Conservation (phyloP, 2,888 invertebrate species). For the Phlogophora meticulosa region DNA sequence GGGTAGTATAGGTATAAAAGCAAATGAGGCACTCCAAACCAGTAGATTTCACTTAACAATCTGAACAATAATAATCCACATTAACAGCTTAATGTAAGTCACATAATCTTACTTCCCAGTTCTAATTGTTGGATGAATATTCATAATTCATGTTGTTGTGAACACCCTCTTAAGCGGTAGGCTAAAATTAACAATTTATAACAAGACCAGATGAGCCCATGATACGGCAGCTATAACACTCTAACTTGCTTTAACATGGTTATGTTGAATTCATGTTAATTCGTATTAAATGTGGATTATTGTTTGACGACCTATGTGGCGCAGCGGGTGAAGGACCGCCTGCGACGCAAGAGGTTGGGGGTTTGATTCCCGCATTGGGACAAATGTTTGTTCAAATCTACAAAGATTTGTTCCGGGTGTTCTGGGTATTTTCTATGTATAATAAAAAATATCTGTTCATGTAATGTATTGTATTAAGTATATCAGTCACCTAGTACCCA, state of each 20-base stretch:
- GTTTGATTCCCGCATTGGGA: too few relatives aligned
- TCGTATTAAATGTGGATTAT: conserved; percentile 11
- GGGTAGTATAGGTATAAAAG: not conserved
- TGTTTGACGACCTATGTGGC: too few relatives aligned
- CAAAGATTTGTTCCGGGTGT: too few relatives aligned
- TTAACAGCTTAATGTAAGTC: conserved; percentile 24
- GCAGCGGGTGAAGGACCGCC: too few relatives aligned
- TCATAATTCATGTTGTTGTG: conserved; percentile 39
- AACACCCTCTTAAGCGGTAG: conserved; percentile 10
- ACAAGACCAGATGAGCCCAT: conserved; percentile 15
- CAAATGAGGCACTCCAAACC: not conserved
- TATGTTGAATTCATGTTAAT: conserved; percentile 24
- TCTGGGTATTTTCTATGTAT: too few relatives aligned
- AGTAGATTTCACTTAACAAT: conserved; percentile 6
- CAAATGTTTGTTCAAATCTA: too few relatives aligned
- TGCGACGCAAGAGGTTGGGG: too few relatives aligned
- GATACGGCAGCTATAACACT: conserved; percentile 21
- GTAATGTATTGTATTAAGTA: too few relatives aligned
- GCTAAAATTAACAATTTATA: conserved; percentile 45
- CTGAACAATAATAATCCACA: conserved; percentile 29
- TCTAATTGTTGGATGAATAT: conserved; percentile 53
- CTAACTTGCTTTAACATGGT: conserved; percentile 6
- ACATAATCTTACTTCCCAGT: conserved; percentile 28
- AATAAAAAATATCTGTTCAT: too few relatives aligned
- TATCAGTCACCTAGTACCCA: too few relatives aligned